Evolutionary conservation across 2,888 invertebrate genomes (phyloP).

Genomic region (Diplolepis rosae): DNA sequence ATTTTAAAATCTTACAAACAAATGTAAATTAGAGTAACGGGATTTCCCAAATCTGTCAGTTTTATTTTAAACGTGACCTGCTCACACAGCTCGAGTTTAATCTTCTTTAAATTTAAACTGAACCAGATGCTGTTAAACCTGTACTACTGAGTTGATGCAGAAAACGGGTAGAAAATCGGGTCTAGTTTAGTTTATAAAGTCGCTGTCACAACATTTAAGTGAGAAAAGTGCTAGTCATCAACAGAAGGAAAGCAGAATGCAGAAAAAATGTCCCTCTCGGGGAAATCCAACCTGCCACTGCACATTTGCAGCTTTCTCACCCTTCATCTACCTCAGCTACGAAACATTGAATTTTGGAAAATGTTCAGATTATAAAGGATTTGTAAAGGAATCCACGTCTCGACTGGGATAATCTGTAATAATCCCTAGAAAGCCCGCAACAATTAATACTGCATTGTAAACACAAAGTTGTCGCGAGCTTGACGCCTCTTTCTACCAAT

Average conservation of each 20-base stretch:
- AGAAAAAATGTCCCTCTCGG: background rate
- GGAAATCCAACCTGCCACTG: constrained; percentile 1
- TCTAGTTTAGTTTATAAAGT: constrained; percentile 42
- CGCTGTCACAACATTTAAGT: constrained; percentile 43
- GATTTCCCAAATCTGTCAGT: background rate
- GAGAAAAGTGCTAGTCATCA: constrained; percentile 7
- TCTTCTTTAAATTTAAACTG: constrained; percentile 43
- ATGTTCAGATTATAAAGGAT: constrained; percentile 24
- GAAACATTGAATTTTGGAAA: constrained; percentile 38
- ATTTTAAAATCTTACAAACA: too few species aligned
- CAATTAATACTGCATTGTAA: constrained; percentile 10
- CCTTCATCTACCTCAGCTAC: constrained; percentile 32
- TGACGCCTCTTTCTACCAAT: background rate
- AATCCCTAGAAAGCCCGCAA: constrained; percentile 18
- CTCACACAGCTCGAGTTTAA: constrained; percentile 1
- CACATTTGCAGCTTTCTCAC: constrained; percentile 10
- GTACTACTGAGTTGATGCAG: constrained; percentile 31
- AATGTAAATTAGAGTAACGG: too few species aligned
- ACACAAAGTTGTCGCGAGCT: constrained; percentile 13
- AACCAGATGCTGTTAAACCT: constrained; percentile 40
- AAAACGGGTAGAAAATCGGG: constrained; percentile 36
- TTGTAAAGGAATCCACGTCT: constrained; percentile 28
- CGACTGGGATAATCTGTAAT: constrained; percentile 36
- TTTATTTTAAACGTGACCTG: constrained; percentile 21
- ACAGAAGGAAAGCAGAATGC: background rate